Conservation (phyloP, 2,888 invertebrate species). For the Leptogaster cylindrica region DNA sequence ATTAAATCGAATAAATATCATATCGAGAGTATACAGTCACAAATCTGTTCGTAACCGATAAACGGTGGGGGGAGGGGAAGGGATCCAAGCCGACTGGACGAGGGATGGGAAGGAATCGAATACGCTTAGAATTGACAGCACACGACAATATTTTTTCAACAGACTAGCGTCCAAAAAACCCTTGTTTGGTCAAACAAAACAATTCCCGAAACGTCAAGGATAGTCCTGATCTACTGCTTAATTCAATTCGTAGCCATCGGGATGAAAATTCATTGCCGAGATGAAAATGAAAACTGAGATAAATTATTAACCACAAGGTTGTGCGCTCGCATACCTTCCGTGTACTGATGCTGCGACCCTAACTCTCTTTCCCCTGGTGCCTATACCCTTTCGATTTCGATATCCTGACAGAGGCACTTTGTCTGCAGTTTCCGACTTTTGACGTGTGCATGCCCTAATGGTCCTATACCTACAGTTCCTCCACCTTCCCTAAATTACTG, state of each 20-base stretch:
- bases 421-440: background rate
- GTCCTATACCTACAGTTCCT: background rate
- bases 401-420: background rate
- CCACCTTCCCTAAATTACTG: constrained; percentile 9
- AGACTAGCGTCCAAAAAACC: background rate
- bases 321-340: background rate
- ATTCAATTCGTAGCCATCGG: constrained; percentile 15
- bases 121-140: constrained; percentile 1
- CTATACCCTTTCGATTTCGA: background rate
- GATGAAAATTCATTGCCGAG: constrained; percentile 1
- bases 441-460: background rate
- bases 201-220: background rate
- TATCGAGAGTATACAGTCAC: constrained; percentile 25
- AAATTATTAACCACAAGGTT: constrained; percentile 23
- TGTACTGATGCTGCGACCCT: background rate
- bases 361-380: background rate
- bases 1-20: constrained; percentile 39
- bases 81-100: background rate
- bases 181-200: constrained; percentile 1
- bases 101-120: background rate
- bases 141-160: constrained; percentile 10
- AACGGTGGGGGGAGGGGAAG: background rate
- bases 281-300: constrained; percentile 26
- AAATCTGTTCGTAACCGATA: background rate
- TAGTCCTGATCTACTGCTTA: constrained; percentile 2